A percentile compares a stretch with the other conserved stretches of the same genome.
phyloP scores from a whole-genome alignment of 2,113 vertebrate species.

The Eurystomus gularis region DNA sequence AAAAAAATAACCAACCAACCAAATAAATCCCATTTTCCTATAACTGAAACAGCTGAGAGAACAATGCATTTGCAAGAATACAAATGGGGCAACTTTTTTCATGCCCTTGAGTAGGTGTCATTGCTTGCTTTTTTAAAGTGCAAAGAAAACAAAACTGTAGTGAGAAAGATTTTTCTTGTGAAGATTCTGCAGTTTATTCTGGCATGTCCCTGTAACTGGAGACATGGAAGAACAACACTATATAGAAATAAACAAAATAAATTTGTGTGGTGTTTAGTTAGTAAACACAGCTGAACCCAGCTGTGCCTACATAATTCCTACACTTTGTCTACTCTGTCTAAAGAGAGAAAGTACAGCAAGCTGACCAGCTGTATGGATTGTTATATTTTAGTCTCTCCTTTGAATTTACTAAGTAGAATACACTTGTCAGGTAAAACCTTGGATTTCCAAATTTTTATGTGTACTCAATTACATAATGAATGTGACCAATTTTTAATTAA shows the following conservation, averaged over 20 bases:
- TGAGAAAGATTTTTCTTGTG: neutral
- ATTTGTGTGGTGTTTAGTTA: neutral
- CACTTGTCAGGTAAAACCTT: neutral
- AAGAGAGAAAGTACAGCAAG: neutral
- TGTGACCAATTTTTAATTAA: neutral
- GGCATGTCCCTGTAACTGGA: neutral
- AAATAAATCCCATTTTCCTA: neutral
- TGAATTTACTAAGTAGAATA: neutral
- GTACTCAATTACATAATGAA: neutral
- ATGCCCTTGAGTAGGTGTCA: neutral
- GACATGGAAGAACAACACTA: neutral
- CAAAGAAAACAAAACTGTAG: neutral
- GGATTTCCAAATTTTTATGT: neutral
- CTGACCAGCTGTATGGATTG: neutral
- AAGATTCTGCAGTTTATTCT: neutral
- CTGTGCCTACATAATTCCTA: neutral
- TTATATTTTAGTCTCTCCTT: neutral
- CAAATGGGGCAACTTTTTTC: neutral
- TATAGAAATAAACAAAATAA: neutral
- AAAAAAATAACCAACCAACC: neutral
- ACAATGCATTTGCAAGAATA: neutral
- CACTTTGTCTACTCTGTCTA: accelerated
- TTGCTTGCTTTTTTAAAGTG: neutral
- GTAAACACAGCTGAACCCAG: neutral
- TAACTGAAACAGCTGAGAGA: neutral